Evolutionary conservation across 2,797 vertebrate species (phyloP).

Genomic region (Poeciliopsis turneri): DNA sequence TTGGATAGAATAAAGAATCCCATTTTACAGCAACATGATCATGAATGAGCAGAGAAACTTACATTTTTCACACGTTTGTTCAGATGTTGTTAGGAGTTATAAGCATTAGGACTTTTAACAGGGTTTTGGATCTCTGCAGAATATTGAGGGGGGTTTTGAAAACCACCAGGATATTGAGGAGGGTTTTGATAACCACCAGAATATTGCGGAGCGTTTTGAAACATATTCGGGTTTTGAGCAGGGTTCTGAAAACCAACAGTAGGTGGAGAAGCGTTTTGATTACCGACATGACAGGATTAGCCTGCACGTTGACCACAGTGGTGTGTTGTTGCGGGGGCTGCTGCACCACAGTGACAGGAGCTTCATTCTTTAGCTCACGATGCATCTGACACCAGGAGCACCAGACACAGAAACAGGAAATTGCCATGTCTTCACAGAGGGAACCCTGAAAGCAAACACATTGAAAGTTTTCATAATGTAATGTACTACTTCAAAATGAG

Average conservation of each 20-base stretch:
- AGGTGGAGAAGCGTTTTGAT: background rate
- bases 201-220: background rate
- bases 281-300: background rate
- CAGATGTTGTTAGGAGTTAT: background rate
- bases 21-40: background rate
- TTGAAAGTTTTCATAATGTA: background rate
- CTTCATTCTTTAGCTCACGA: slow-evolving; percentile 55
- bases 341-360: background rate
- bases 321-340: background rate
- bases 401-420: slow-evolving; percentile 53
- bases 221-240: background rate
- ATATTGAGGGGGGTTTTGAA: no score
- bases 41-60: background rate
- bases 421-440: slow-evolving; percentile 62
- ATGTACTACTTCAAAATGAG: background rate
- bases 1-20: background rate
- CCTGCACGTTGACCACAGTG: background rate
- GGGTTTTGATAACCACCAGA: no score
- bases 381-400: slow-evolving; percentile 79
- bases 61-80: background rate
- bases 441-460: slow-evolving; percentile 57
- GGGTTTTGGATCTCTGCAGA: fast-evolving
- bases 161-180: background rate
- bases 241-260: background rate
- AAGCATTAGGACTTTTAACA: background rate